Evolutionary conservation across 1,140 invertebrate genomes (phyloP).

Genomic region (Sitobion miscanthi): DNA sequence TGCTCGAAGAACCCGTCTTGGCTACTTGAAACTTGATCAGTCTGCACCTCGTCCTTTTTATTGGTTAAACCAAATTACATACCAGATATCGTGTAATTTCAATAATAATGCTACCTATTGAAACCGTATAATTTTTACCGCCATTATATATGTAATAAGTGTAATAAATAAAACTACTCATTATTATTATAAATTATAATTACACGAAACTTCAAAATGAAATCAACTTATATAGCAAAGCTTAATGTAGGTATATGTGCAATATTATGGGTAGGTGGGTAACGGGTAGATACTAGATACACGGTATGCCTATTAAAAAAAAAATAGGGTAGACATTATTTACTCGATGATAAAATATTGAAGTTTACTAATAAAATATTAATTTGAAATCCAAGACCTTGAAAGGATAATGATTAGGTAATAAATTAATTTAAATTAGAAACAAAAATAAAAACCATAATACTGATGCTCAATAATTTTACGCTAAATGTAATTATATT

Average conservation of each 20-base stretch:
- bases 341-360: neutral
- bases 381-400: neutral
- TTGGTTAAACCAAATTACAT: conserved; percentile 25
- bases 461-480: too few species aligned
- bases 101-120: neutral
- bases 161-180: neutral
- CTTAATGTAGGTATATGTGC: neutral
- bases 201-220: neutral
- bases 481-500: too few species aligned
- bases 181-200: neutral
- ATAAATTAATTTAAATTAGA: neutral
- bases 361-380: too few species aligned
- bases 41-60: conserved; percentile 17
- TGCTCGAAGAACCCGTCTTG: conserved; percentile 46
- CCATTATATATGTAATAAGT: neutral
- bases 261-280: neutral
- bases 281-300: too few species aligned
- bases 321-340: neutral
- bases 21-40: conserved; percentile 53
- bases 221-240: neutral
- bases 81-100: neutral
- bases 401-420: neutral
- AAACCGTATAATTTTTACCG: neutral
- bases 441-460: neutral
- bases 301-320: too few species aligned